Evolutionary conservation across 1,140 invertebrate species (phyloP).

Genomic region (Heliconius himera): DNA sequence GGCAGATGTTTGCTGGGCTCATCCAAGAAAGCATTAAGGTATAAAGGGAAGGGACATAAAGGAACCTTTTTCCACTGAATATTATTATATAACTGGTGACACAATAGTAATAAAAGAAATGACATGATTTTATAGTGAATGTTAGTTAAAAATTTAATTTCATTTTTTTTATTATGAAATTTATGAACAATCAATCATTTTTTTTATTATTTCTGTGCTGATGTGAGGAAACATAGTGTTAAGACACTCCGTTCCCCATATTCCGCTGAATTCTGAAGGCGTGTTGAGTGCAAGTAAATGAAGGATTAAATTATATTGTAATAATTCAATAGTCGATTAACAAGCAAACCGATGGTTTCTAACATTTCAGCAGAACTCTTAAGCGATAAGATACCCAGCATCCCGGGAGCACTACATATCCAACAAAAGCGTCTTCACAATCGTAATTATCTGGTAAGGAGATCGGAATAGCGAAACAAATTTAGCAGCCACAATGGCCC

Average conservation of each 20-base stretch:
- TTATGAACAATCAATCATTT: background rate
- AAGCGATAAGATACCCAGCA: conserved; percentile 14
- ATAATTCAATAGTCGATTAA: background rate
- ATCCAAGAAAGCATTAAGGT: conserved; percentile 56
- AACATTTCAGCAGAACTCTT: background rate
- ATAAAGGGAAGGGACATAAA: conserved; percentile 66
- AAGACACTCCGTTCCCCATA: too few relatives aligned
- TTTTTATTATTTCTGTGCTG: background rate
- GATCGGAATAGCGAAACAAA: conserved; percentile 76
- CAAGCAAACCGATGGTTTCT: background rate
- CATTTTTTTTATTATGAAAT: background rate
- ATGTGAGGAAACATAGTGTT: too few relatives aligned
- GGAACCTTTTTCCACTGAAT: conserved; percentile 63
- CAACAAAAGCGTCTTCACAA: conserved; percentile 67
- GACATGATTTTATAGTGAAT: background rate
- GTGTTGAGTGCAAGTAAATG: too few relatives aligned
- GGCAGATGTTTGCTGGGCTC: conserved; percentile 67
- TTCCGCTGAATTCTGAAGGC: too few relatives aligned
- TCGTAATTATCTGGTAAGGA: conserved; percentile 70
- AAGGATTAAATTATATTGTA: background rate
- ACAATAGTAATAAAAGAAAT: conserved; percentile 13
- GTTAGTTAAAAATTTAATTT: background rate
- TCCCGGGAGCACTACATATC: conserved; percentile 32
- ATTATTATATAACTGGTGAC: conserved; percentile 70
- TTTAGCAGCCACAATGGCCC: conserved; percentile 74